Conservation (phyloP, 1,140 invertebrate genomes). For the Radopholus similis region DNA sequence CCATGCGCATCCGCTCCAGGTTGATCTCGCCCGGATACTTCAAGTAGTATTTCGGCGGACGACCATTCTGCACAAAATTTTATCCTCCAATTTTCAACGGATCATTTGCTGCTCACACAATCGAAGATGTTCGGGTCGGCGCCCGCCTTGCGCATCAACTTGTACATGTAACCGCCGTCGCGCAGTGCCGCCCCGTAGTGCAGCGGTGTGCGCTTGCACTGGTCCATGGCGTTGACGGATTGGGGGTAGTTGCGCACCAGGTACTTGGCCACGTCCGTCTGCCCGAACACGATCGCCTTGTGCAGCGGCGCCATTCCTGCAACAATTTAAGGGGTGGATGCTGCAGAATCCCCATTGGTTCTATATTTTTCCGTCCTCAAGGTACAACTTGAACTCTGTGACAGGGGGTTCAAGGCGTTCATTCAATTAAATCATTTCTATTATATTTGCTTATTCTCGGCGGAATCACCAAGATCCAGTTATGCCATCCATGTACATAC, state of each 20-base stretch:
- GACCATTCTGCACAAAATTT: conserved; percentile 46
- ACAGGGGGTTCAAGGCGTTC: no score
- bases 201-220: conserved; percentile 77
- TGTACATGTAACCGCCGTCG: conserved; percentile 82
- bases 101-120: conserved; percentile 68
- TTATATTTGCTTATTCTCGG: no score
- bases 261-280: conserved; percentile 78
- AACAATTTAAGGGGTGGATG: no score
- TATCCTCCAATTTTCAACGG: not conserved
- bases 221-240: conserved; percentile 64
- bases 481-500: no score
- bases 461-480: no score
- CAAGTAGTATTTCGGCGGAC: conserved; percentile 56
- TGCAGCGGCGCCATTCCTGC: conserved; percentile 87
- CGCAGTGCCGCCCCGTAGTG: conserved; percentile 78
- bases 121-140: conserved; percentile 77
- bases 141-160: conserved; percentile 76
- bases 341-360: no score
- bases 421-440: not conserved
- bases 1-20: conserved; percentile 50
- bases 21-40: conserved; percentile 59
- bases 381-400: no score
- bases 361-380: no score
- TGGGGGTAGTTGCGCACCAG: conserved; percentile 71
- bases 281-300: conserved; percentile 84